Conservation (phyloP, 1,140 invertebrate genomes). For the Coelopa frigida region DNA sequence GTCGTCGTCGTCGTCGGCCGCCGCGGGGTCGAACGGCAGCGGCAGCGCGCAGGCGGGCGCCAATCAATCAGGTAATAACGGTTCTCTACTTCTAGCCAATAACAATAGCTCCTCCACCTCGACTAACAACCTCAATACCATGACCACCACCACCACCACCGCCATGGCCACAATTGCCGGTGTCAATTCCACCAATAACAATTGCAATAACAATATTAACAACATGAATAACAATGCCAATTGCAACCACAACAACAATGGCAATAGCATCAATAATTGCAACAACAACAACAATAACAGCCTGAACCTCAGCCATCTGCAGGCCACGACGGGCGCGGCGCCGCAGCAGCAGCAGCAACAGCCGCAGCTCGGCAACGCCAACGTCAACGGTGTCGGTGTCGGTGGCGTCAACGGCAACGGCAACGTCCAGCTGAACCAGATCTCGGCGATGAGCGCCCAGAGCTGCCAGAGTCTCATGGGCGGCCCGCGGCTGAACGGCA, state of each 20-base stretch:
- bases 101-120: slow-evolving; percentile 35
- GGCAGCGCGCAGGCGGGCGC: slow-evolving; percentile 42
- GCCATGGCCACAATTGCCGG: slow-evolving; percentile 3
- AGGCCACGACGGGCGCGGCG: slow-evolving; percentile 18
- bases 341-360: slow-evolving; percentile 10
- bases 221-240: no score
- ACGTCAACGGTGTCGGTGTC: slow-evolving; percentile 5
- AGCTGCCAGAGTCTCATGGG: slow-evolving; percentile 39
- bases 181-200: slow-evolving; percentile 9
- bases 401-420: neutral
- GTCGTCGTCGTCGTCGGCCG: slow-evolving; percentile 24
- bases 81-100: slow-evolving; percentile 45
- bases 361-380: slow-evolving; percentile 11
- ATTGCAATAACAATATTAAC: slow-evolving; percentile 18
- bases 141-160: neutral
- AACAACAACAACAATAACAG: slow-evolving; percentile 17
- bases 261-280: slow-evolving; percentile 22
- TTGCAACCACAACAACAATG: no score
- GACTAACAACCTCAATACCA: slow-evolving; percentile 23
- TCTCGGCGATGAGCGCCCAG: slow-evolving; percentile 22
- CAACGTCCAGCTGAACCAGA: slow-evolving; percentile 11
- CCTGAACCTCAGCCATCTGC: slow-evolving; percentile 20
- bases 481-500: slow-evolving; percentile 38
- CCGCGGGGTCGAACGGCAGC: slow-evolving; percentile 4
- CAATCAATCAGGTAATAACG: slow-evolving; percentile 54